Evolutionary conservation across 1,140 invertebrate genomes (phyloP).

Genomic region (Galleria mellonella): DNA sequence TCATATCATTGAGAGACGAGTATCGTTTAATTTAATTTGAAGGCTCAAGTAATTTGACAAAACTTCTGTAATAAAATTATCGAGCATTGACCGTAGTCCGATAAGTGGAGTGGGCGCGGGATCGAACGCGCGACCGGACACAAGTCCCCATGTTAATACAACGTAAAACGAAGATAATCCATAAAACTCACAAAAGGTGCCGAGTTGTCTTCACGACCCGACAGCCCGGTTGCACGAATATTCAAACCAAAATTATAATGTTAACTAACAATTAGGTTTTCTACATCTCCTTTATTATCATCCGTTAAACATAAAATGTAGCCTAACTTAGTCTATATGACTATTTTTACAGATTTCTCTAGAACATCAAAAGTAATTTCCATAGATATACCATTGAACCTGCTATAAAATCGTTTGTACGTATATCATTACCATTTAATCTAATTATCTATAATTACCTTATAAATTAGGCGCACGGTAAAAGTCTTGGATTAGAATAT

Average conservation of each 20-base stretch:
- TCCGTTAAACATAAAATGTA: no score
- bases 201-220: slow-evolving; percentile 50
- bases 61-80: slow-evolving; percentile 73
- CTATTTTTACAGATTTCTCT: no score
- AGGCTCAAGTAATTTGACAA: slow-evolving; percentile 67
- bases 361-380: no score
- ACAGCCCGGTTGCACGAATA: slow-evolving; percentile 25
- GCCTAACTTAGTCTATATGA: no score
- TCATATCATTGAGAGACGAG: slow-evolving; percentile 52
- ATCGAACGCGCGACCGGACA: slow-evolving; percentile 50
- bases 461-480: no score
- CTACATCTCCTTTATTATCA: no score
- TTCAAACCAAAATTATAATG: neutral
- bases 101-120: slow-evolving; percentile 38
- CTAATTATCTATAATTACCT: no score
- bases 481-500: no score
- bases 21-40: slow-evolving; percentile 61
- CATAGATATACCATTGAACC: no score
- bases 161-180: slow-evolving; percentile 59
- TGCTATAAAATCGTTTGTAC: no score
- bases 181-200: slow-evolving; percentile 64
- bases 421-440: no score
- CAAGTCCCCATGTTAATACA: slow-evolving; percentile 57
- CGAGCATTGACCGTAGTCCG: slow-evolving; percentile 56
- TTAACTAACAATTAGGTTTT: no score